Evolutionary conservation across 2,113 vertebrate genomes (phyloP).

Genomic region (Solenodon paradoxus): DNA sequence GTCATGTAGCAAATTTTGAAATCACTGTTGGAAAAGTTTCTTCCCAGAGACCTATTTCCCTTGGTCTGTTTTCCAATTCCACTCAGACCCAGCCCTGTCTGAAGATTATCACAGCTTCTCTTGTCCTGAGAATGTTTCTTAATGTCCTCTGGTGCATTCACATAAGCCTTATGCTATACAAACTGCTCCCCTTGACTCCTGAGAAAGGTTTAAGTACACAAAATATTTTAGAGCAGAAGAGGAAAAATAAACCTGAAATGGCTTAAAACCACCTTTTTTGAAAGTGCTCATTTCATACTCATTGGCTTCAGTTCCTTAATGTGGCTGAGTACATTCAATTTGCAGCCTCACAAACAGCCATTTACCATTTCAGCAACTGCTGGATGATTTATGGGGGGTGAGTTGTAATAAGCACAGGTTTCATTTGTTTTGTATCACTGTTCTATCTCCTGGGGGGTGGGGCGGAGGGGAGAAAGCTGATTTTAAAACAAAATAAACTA

Average conservation of each 20-base stretch:
- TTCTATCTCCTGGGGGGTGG: background rate
- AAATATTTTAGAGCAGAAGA: constrained; percentile 5
- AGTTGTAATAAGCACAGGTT: constrained; percentile 38
- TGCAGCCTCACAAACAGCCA: background rate
- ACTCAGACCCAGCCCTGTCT: background rate
- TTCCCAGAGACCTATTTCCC: background rate
- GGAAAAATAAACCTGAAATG: background rate
- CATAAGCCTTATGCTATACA: background rate
- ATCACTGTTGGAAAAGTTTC: background rate
- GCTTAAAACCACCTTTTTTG: background rate
- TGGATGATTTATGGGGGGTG: constrained; percentile 38
- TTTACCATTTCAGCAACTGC: background rate
- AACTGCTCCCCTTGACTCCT: background rate
- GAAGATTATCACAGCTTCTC: background rate
- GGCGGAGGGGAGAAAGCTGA: background rate
- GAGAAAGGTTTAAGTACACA: background rate
- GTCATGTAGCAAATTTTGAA: background rate
- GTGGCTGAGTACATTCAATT: background rate
- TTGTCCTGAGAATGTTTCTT: background rate
- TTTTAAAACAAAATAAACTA: constrained; percentile 43
- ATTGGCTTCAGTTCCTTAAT: background rate
- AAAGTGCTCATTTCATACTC: background rate
- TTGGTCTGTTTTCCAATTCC: background rate
- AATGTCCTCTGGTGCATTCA: background rate
- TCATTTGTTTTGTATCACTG: constrained; percentile 55